These are phyloP conservation scores for Drosophila flavopinicola DNA, from an alignment of 2,888 invertebrate species.

Conservation along the genomic window DNA sequence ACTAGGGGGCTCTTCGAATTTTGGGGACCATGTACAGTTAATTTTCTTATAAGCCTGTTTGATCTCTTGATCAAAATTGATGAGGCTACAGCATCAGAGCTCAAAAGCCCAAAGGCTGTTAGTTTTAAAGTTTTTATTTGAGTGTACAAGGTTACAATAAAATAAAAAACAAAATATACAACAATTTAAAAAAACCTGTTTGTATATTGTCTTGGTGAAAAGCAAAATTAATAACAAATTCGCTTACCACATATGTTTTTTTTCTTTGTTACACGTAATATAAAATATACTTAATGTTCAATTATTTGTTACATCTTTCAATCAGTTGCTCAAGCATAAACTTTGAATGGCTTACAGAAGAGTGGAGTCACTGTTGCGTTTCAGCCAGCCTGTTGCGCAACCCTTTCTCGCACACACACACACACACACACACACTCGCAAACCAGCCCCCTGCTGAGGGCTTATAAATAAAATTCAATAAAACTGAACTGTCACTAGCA, in stretches of 20 bases:
- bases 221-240: too few relatives aligned
- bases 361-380: constrained; percentile 33
- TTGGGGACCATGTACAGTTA: constrained; percentile 36
- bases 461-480: constrained; percentile 69
- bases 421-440: neutral
- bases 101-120: constrained; percentile 12
- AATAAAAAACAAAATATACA: too few relatives aligned
- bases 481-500: constrained; percentile 75
- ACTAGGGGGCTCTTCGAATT: constrained; percentile 3
- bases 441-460: constrained; percentile 27
- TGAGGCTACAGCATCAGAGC: constrained; percentile 42
- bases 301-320: too few relatives aligned
- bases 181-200: too few relatives aligned
- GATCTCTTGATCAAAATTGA: constrained; percentile 48
- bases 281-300: too few relatives aligned
- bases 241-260: too few relatives aligned
- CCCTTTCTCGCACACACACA: constrained; percentile 41
- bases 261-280: too few relatives aligned
- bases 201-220: too few relatives aligned
- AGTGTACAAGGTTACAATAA: too few relatives aligned
- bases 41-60: constrained; percentile 53
- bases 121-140: neutral
- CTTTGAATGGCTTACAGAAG: constrained; percentile 36
- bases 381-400: constrained; percentile 59
- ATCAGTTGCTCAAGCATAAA: too few relatives aligned